Percentiles rank a stretch among this genome's conserved stretches.
These are phyloP conservation scores for Pipistrellus kuhlii DNA, from an alignment of 2,797 vertebrate genomes.

Conservation along the genomic window DNA sequence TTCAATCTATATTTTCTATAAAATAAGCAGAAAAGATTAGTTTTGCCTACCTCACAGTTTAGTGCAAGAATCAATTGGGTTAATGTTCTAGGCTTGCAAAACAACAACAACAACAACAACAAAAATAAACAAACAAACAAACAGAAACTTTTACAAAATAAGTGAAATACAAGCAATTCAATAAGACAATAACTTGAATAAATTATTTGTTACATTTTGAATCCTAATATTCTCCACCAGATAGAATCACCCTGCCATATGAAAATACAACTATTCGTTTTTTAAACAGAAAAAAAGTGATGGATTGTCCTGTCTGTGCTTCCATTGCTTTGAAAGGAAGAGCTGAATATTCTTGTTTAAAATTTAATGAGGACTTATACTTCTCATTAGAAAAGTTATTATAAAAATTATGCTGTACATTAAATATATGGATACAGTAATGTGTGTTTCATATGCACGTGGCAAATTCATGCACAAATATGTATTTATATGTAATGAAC, in stretches of 20 bases:
- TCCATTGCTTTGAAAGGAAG: background rate
- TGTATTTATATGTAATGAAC: conserved; percentile 39
- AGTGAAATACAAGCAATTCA: background rate
- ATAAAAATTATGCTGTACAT: background rate
- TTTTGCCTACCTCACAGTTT: background rate
- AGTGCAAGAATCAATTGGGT: background rate
- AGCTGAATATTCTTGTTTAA: background rate
- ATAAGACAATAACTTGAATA: background rate
- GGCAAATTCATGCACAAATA: background rate
- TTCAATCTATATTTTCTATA: background rate
- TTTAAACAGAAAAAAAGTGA: background rate
- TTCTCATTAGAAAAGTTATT: background rate
- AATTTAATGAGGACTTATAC: background rate
- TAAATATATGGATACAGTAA: background rate
- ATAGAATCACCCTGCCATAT: background rate
- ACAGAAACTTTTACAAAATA: background rate
- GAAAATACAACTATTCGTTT: background rate
- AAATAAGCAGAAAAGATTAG: background rate
- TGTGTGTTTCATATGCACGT: background rate
- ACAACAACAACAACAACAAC: too few relatives aligned
- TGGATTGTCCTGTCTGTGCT: background rate
- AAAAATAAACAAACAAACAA: too few relatives aligned
- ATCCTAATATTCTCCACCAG: background rate
- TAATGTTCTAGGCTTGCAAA: background rate
- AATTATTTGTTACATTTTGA: background rate